Evolutionary conservation across 2,113 vertebrate genomes (phyloP), one percentile per base, ranked within the genome.

Genomic region (Ophthalmolycus amberensis): DNA sequence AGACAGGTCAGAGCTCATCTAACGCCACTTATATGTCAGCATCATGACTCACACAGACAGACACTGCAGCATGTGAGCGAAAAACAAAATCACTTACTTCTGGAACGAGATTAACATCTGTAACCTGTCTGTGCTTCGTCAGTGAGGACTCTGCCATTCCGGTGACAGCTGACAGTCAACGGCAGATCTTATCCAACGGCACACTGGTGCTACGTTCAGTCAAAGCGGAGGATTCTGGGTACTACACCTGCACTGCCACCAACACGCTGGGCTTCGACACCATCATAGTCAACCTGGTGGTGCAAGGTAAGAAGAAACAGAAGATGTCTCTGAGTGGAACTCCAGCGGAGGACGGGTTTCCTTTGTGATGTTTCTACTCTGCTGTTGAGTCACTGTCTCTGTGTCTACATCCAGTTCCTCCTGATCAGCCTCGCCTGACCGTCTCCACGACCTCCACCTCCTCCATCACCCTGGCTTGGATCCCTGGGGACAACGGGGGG

Each of bases 361-460:
- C 22, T 52, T 60, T 29, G 40, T 22, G 37, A 32, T 29, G 46
- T 9, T 67, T 80, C 11, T 64, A 16, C 27, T 72, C 52, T 44
- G 59, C n/a, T 62, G 29, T 20, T 77, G 62, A 85, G 20, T 75
- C 42, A 59, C 4, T 71, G 32, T 76, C 0, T 77, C 15, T 79
- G 25, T 90, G 12, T 78, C 60, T 52, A 4, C 38, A 22, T 25
- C 1, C 72, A 99, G 98, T 99, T 71, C 98, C 98, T 69, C 98
- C 98, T 0, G 98, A 99, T 92, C 98, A 99, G 92, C 98, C 98
- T 12, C 97, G 98, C 34, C 94, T 99, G 92, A 99, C 97, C 0
- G 98, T 99, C 64, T 99, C 98, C 89, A 98, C 97, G 80, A 99
- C 98, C 62, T 99, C 98, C 85, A 97, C 98, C 0, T 98, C 98